Evolutionary conservation across 2,888 invertebrate genomes (phyloP).

Genomic region (Acholoe squamosa): DNA sequence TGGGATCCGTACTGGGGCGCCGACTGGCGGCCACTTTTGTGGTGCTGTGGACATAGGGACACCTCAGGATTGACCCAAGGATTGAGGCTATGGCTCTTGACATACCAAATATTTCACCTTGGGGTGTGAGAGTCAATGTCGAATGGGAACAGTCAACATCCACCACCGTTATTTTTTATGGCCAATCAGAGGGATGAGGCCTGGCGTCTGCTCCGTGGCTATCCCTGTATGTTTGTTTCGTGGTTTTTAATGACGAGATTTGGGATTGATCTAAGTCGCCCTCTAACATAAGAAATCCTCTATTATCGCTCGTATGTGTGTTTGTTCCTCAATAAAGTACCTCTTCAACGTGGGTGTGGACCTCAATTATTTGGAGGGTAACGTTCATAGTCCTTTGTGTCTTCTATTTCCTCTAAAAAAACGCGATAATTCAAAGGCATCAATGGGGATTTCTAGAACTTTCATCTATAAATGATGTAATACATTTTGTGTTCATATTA

Average conservation of each 20-base stretch:
- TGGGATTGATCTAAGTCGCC: background rate
- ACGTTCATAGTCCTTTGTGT: too few relatives aligned
- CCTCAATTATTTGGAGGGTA: background rate
- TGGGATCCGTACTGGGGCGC: background rate
- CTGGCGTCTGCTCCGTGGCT: background rate
- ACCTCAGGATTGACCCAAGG: conserved; percentile 8
- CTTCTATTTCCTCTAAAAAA: too few relatives aligned
- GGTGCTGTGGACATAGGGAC: conserved; percentile 1
- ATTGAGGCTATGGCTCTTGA: conserved; percentile 38
- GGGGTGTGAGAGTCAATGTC: conserved; percentile 12
- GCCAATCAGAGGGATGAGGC: background rate
- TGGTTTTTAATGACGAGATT: background rate
- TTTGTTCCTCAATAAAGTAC: conserved; percentile 54
- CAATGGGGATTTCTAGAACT: too few relatives aligned
- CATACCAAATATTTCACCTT: conserved; percentile 28
- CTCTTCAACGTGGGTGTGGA: background rate
- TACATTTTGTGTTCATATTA: too few relatives aligned
- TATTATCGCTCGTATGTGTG: background rate
- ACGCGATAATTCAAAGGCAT: too few relatives aligned
- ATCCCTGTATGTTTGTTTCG: background rate
- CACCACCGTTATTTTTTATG: conserved; percentile 39
- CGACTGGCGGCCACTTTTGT: background rate
- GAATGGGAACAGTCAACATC: conserved; percentile 26
- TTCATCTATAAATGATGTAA: too few relatives aligned
- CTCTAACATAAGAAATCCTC: background rate